Evolutionary conservation across 1,140 invertebrate species (phyloP).

Genomic region (Apocrypta bakeri): DNA sequence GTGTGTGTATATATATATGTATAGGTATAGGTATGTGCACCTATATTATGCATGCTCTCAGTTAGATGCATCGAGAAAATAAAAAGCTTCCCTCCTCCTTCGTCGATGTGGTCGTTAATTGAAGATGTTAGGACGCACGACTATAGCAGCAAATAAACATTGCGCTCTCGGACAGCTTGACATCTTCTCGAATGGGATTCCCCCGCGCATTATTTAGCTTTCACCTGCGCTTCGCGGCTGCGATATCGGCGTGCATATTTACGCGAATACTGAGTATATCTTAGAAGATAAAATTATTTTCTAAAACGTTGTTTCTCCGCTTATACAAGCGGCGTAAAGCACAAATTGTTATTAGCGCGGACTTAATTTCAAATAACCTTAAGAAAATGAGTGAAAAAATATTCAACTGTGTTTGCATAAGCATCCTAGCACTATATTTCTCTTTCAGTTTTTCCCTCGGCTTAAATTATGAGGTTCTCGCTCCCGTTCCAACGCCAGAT

Average conservation of each 20-base stretch:
- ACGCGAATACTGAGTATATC: not conserved
- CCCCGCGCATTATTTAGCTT: not conserved
- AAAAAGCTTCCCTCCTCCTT: not conserved
- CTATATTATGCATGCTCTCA: no score
- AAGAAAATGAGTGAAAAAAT: not conserved
- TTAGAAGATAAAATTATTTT: not conserved
- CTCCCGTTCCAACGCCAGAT: not conserved
- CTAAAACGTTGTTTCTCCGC: not conserved
- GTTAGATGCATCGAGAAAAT: not conserved
- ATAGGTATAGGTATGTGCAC: no score
- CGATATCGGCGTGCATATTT: no score
- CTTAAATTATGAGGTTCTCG: conserved; percentile 30
- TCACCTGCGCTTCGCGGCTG: not conserved
- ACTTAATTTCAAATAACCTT: not conserved
- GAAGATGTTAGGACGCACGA: not conserved
- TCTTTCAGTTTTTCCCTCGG: not conserved
- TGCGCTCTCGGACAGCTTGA: not conserved
- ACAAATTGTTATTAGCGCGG: not conserved
- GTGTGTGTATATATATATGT: not conserved
- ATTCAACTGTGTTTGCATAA: conserved; percentile 6
- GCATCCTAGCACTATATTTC: not conserved
- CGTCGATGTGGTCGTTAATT: not conserved
- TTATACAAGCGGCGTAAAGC: not conserved
- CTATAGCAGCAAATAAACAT: not conserved
- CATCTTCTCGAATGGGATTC: not conserved